Percentiles rank a stretch among this genome's conserved stretches.
phyloP scores from a whole-genome alignment of 2,888 invertebrate species.

The Theretra japonica region DNA sequence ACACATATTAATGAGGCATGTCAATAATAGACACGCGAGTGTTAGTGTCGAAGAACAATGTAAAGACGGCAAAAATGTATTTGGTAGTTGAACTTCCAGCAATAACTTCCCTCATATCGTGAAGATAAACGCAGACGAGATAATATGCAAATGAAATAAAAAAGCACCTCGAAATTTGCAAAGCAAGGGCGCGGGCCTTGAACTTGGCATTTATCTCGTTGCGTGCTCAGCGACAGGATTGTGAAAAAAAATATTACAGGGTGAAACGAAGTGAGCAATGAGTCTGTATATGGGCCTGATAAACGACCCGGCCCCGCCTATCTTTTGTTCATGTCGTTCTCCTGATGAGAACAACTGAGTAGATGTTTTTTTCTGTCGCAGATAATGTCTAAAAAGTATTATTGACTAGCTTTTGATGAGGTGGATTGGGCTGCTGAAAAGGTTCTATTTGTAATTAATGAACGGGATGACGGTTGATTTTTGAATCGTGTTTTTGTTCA shows the following conservation, averaged over 20 bases:
- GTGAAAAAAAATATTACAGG: constrained; percentile 41
- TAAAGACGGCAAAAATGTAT: background rate
- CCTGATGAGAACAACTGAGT: constrained; percentile 45
- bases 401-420: constrained; percentile 30
- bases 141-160: constrained; percentile 29
- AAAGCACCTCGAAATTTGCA: constrained; percentile 26
- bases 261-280: constrained; percentile 37
- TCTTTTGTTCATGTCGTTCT: constrained; percentile 49
- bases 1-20: too few species aligned
- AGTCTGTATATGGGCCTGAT: constrained; percentile 45
- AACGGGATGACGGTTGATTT: background rate
- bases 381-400: constrained; percentile 39
- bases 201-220: constrained; percentile 46
- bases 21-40: too few species aligned
- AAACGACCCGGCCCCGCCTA: constrained; percentile 51
- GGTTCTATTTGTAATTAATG: background rate
- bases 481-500: background rate
- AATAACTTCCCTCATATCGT: background rate
- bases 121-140: constrained; percentile 3
- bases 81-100: background rate
- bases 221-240: constrained; percentile 40
- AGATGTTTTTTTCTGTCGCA: constrained; percentile 42
- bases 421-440: constrained; percentile 17
- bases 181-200: constrained; percentile 35
- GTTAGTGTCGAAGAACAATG: background rate